Percentiles rank a stretch among this genome's conserved stretches.
Evolutionary conservation across 2,888 invertebrate genomes (phyloP).

Genomic region (Troglohyphantes excavatus): DNA sequence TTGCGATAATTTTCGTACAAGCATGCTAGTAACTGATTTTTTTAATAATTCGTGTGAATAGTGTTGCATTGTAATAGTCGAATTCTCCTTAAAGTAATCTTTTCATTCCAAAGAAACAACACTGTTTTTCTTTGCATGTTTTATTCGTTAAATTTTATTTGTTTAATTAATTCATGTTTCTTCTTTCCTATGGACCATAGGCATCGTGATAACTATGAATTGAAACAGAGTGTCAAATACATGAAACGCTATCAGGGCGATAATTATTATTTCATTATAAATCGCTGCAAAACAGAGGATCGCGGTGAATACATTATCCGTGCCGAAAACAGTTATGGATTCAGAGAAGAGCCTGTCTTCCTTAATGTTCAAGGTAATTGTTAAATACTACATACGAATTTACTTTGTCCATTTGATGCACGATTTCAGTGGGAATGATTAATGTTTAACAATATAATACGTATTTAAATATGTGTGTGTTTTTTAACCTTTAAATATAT

Average conservation of each 20-base stretch:
- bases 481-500: no score
- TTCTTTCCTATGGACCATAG: conserved; percentile 69
- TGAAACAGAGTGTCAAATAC: conserved; percentile 98
- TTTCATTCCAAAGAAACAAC: no score
- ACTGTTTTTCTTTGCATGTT: no score
- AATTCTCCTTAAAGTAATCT: no score
- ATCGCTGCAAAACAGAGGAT: conserved; percentile 96
- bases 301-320: conserved; percentile 98
- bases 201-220: conserved; percentile 93
- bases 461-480: background rate
- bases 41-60: no score
- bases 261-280: conserved; percentile 98
- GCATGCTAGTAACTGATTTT: no score
- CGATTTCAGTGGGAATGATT: no score
- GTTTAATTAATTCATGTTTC: no score
- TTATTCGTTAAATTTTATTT: no score
- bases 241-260: conserved; percentile 99
- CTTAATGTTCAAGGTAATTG: conserved; percentile 97
- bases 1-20: no score
- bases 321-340: conserved; percentile 98
- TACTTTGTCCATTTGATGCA: background rate
- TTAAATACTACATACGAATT: conserved; percentile 82
- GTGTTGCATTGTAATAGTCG: no score
- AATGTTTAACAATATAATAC: no score
- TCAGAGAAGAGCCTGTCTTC: conserved; percentile 97